Evolutionary conservation across 2,888 invertebrate genomes (phyloP).

Genomic region (Aporophyla lueneburgensis): DNA sequence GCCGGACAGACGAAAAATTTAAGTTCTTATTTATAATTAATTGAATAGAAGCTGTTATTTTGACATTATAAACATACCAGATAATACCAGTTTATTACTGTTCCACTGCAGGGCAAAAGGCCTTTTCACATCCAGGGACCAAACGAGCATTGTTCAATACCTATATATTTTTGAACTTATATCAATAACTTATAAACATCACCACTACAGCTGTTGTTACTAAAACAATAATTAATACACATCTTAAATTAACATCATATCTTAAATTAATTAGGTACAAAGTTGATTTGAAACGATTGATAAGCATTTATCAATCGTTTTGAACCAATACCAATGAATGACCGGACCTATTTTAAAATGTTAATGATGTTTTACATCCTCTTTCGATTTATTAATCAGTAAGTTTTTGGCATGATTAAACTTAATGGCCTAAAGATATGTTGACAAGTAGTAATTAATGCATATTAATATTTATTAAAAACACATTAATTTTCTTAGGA

Average conservation of each 20-base stretch:
- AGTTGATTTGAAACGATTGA: no score
- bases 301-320: conserved; percentile 51
- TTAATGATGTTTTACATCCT: conserved; percentile 59
- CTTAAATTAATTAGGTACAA: conserved; percentile 18
- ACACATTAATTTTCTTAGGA: conserved; percentile 33
- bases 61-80: no score
- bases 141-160: no score
- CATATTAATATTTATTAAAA: conserved; percentile 44
- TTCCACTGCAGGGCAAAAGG: no score
- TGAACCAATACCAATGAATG: conserved; percentile 22
- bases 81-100: no score
- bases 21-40: no score
- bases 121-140: no score
- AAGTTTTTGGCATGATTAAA: conserved; percentile 52
- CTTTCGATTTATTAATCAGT: conserved; percentile 45
- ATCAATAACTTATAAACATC: not conserved
- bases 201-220: conserved; percentile 9
- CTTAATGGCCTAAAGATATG: conserved; percentile 43
- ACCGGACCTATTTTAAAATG: conserved; percentile 28
- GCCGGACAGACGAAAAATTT: no score
- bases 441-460: conserved; percentile 54
- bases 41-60: no score
- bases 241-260: conserved; percentile 12
- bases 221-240: conserved; percentile 22
- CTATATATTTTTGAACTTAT: not conserved